A percentile compares a stretch with the other conserved stretches of the same genome.
These are phyloP conservation scores for Ichneumoninae sp. DNA, from an alignment of 2,888 invertebrate genomes.

Conservation along the genomic window DNA sequence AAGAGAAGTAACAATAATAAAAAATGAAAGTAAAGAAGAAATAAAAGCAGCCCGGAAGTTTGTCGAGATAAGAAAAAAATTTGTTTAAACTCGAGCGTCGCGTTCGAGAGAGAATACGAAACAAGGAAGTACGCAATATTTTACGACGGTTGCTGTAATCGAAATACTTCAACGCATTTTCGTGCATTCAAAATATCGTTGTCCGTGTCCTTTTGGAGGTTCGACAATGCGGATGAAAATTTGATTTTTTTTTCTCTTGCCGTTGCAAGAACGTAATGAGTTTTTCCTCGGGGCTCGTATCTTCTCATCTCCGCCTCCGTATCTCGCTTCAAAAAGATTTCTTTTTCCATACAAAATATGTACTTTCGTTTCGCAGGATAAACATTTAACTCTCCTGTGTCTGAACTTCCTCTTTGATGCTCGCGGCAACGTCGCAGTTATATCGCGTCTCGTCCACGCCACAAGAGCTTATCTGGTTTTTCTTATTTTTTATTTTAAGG, in stretches of 20 bases:
- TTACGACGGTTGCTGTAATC: background rate
- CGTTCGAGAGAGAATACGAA: conserved; percentile 25
- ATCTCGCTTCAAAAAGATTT: background rate
- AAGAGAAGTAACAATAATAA: background rate
- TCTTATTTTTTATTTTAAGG: no score
- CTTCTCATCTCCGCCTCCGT: background rate
- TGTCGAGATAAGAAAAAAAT: background rate
- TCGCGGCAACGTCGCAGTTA: background rate
- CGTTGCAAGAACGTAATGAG: background rate
- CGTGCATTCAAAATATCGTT: background rate
- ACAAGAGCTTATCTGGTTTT: background rate
- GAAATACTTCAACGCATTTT: background rate
- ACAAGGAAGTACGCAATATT: conserved; percentile 9
- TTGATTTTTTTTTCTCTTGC: background rate
- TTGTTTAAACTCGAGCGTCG: conserved; percentile 8
- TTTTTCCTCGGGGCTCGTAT: background rate
- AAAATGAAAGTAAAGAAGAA: background rate
- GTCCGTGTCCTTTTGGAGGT: background rate
- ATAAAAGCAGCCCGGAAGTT: conserved; percentile 1
- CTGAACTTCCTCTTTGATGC: background rate
- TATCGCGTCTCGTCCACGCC: background rate
- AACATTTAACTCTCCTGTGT: background rate
- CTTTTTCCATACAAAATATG: background rate
- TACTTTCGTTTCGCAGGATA: background rate
- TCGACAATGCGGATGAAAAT: background rate